Base-by-base conservation (phyloP, 1,140 invertebrate genomes). In the Agrypnia vestita region DNA sequence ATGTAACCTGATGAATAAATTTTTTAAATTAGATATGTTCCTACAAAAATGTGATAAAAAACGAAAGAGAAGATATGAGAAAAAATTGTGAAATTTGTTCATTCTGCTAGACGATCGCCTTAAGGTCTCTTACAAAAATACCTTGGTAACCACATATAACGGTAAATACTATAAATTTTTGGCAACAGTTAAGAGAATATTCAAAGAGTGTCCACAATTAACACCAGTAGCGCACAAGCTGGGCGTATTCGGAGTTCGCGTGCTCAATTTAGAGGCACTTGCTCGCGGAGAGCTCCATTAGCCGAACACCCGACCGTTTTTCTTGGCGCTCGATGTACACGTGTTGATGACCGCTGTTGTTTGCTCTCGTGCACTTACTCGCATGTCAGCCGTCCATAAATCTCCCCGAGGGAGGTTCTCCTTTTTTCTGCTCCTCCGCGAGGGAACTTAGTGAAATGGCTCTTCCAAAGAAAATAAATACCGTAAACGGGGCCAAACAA, bases 301-400 rank as follows among this genome's bases (percentile, higher is more conserved):
- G 46, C 67, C 15, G 47, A 71, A 44, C 43, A 17, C 47, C 67
- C 46, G 47, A 71, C 49, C 47, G 67, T 71, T 71, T 71, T 25
- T 71, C 67, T 25, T 25, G 13, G 8, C 43, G 76, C 59, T 43
- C 15, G 10, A 0, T 47, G 3, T 15, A 13, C n/a, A 15, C n/a
- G 55, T 47, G 51, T 56, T 78, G 76, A 78, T 78, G 76, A 55
- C 76, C 76, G 15, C 49, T 17, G 17, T 77, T 78, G 76, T 71
- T 78, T 59, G 59, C 62, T 46, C 15, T 17, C 25, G 25, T 67
- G 76, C 67, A 71, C 67, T 78, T 64, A 47, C 59, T 78, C 67
- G 76, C 76, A 64, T 78, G 76, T 56, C 35, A 59, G 76, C 47
- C 71, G 64, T 78, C 13, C 25, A 78, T 78, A 78, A 78, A 78